phyloP scores from a whole-genome alignment of 37 sponge, comb jelly and placozoan genomes.

The Chondrosia reniformis region DNA sequence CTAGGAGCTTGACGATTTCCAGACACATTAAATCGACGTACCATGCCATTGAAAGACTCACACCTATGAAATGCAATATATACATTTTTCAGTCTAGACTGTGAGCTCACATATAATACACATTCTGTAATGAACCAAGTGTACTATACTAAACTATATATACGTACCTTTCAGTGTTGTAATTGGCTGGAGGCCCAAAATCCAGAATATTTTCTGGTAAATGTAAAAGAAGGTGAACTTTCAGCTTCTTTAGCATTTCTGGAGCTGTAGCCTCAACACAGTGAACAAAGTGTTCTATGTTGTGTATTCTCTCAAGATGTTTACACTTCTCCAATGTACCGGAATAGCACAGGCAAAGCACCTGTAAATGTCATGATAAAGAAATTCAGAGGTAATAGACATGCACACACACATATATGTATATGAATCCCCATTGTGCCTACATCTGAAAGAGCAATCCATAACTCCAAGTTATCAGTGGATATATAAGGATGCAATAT shows the following conservation, averaged over 20 bases:
- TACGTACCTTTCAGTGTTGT: conserved; percentile 46
- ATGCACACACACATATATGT: too few relatives aligned
- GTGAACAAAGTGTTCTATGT: conserved; percentile 19
- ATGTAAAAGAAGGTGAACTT: conserved; percentile 49
- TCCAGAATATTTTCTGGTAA: conserved; percentile 30
- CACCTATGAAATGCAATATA: conserved; percentile 1
- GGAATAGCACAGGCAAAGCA: background rate
- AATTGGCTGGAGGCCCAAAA: conserved; percentile 38
- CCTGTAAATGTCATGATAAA: background rate
- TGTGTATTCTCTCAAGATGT: background rate
- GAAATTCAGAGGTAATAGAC: background rate
- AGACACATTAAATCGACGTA: conserved; percentile 29
- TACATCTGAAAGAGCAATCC: conserved; percentile 1
- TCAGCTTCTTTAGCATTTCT: conserved; percentile 2
- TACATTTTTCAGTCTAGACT: background rate
- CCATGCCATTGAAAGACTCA: conserved; percentile 39
- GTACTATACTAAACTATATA: background rate
- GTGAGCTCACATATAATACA: background rate
- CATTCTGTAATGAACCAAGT: background rate
- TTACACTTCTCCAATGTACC: background rate
- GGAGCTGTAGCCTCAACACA: background rate
- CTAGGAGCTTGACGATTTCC: too few relatives aligned
- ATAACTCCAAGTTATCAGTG: background rate
- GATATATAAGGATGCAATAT: conserved; percentile 26
- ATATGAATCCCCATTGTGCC: too few relatives aligned